phyloP scores from a whole-genome alignment of 2,797 vertebrate genomes.

The Sebastes oblongus region DNA sequence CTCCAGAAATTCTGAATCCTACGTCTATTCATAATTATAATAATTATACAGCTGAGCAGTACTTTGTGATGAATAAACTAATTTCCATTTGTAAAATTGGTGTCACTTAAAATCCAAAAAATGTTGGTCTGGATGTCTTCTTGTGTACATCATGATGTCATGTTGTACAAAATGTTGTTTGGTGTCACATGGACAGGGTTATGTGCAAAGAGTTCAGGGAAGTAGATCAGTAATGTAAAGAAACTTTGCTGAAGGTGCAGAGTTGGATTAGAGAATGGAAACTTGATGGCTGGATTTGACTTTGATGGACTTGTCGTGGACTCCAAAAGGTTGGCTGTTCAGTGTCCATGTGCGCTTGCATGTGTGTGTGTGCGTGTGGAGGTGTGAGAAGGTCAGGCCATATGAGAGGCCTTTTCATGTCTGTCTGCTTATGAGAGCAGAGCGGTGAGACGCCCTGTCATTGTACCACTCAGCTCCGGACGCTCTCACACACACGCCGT shows the following conservation, averaged over 20 bases:
- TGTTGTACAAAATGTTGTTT: not conserved
- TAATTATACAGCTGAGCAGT: not conserved
- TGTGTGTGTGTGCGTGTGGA: slow-evolving; percentile 11
- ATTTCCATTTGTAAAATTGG: not conserved
- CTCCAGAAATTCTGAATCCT: not conserved
- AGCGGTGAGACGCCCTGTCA: slow-evolving; percentile 34
- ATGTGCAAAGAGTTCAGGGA: not conserved
- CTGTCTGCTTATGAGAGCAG: slow-evolving; percentile 59
- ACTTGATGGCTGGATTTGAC: not conserved
- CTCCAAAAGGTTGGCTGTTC: slow-evolving; percentile 8
- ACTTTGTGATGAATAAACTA: not conserved
- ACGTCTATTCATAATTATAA: not conserved
- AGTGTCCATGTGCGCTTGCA: not conserved
- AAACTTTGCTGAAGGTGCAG: not conserved
- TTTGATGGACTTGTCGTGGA: not conserved
- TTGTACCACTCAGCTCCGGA: slow-evolving; percentile 20
- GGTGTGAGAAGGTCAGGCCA: slow-evolving; percentile 72
- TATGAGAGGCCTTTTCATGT: slow-evolving; percentile 76
- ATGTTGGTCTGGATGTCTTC: not conserved
- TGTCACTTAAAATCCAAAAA: not conserved
- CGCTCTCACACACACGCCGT: slow-evolving; percentile 11
- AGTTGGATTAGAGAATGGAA: not conserved
- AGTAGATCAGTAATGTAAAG: not conserved
- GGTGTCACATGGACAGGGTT: not conserved
- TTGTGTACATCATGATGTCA: not conserved